Evolutionary conservation across 2,888 invertebrate species (phyloP).

Genomic region (Hipparchia sbordonii): DNA sequence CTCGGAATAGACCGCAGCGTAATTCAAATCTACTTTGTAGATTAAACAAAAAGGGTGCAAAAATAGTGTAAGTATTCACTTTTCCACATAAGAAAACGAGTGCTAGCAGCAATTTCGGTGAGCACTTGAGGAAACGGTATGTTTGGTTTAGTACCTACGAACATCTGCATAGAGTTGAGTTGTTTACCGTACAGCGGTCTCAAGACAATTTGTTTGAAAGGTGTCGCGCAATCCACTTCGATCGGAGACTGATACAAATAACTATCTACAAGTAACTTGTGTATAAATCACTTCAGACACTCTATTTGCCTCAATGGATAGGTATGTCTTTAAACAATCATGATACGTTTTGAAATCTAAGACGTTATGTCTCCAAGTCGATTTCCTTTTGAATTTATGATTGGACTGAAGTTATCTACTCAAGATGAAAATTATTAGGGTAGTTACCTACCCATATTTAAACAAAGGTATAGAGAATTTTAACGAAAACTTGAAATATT

Average conservation of each 20-base stretch:
- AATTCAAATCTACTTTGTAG: constrained; percentile 59
- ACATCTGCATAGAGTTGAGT: constrained; percentile 76
- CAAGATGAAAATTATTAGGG: background rate
- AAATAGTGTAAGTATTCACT: constrained; percentile 58
- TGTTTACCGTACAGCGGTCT: constrained; percentile 76
- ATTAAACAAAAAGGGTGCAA: constrained; percentile 64
- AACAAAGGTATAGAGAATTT: background rate
- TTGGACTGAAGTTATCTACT: background rate
- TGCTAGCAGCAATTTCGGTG: constrained; percentile 64
- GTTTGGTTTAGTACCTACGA: constrained; percentile 61
- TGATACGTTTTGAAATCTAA: constrained; percentile 35
- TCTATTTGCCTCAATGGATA: constrained; percentile 54
- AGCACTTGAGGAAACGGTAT: constrained; percentile 65
- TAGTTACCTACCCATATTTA: background rate
- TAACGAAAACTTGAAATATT: too few species aligned
- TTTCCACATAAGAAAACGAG: constrained; percentile 53
- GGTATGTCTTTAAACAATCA: constrained; percentile 55
- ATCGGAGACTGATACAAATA: constrained; percentile 64
- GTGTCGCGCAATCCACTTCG: constrained; percentile 79
- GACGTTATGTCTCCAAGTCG: constrained; percentile 39
- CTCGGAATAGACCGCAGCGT: constrained; percentile 46
- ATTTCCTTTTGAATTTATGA: constrained; percentile 3
- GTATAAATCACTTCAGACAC: constrained; percentile 70
- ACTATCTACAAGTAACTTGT: constrained; percentile 59
- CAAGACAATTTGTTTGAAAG: constrained; percentile 82